Evolutionary conservation across 2,888 invertebrate species (phyloP), one percentile per base, ranked within the genome.

Genomic region (Argynnis bischoffii): DNA sequence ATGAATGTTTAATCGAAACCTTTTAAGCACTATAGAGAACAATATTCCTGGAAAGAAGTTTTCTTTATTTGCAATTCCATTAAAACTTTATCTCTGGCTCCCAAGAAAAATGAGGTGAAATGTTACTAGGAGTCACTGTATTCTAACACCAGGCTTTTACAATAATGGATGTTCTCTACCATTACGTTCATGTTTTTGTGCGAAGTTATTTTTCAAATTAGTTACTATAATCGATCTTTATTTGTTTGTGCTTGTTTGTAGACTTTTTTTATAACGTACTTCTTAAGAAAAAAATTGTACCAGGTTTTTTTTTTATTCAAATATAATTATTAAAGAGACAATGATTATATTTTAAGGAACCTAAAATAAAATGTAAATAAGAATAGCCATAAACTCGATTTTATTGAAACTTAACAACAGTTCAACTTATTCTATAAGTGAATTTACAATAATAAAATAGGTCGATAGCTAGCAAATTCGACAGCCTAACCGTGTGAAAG

Each of bases 61-160:
- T 61, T 18, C 46, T 31, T 35, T 56, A 48, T 60, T 63, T 63
- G 63, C 64, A 55, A 66, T 69, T 69, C 71, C 63, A 71, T 57
- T 65, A 63, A 63, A 71, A 64, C 67, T 65, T 66, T 55, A 67
- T 75, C 74, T 63, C n/a, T 69, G 68, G 55, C 46, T 67, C 66
- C 63, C 48, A 73, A 73, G 75, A 74, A 72, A 74, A 74, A 75
- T 75, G 74, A 71, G 71, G 75, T 70, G 72, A 69, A 72, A 73
- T 69, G 70, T 63, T 71, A 67, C 71, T 72, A 73, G 74, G 69
- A 74, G 73, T 72, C 75, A 72, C 72, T 71, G 73, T 75, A 66
- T 72, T 71, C 73, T 69, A 73, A 74, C 73, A 72, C 72, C 69
- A 68, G 68, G 73, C 73, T 74, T 73, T 75, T 73, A 73, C 73